Conservation (phyloP, 2,113 vertebrate genomes). For the Pomatostomus ruficeps region DNA sequence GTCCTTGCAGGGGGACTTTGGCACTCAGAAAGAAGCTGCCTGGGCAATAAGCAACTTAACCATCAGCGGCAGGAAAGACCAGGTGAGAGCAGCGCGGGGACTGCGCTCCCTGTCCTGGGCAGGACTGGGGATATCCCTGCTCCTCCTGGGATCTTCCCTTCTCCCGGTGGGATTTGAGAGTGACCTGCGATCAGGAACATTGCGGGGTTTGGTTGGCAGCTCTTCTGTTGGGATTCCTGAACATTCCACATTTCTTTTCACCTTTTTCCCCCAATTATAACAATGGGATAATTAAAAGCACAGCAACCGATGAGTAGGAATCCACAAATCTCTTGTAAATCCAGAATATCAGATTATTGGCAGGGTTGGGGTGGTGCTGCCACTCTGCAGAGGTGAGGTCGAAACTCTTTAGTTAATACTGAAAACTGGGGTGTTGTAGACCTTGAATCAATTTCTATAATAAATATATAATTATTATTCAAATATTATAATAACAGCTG, state of each 20-base stretch:
- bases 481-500: too few species aligned
- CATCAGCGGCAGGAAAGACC: conserved; percentile 97
- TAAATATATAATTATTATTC: too few species aligned
- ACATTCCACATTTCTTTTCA: not conserved
- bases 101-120: accelerated
- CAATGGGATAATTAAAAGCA: not conserved
- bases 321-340: accelerated
- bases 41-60: conserved; percentile 99
- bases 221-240: not conserved
- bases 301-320: not conserved
- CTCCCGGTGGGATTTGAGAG: not conserved
- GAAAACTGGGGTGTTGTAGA: not conserved
- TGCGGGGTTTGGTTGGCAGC: not conserved
- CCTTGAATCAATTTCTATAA: not conserved
- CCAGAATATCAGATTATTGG: not conserved
- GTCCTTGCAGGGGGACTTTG: conserved; percentile 90
- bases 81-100: conserved; percentile 72
- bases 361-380: not conserved
- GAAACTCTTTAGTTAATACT: not conserved
- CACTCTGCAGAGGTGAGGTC: not conserved
- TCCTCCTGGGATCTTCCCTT: not conserved
- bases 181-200: not conserved
- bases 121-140: not conserved
- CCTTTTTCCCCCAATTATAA: not conserved
- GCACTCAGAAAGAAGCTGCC: conserved; percentile 97